Evolutionary conservation across 2,113 vertebrate species (phyloP), one percentile per base, ranked within the genome.

Genomic region (Camelus dromedarius): DNA sequence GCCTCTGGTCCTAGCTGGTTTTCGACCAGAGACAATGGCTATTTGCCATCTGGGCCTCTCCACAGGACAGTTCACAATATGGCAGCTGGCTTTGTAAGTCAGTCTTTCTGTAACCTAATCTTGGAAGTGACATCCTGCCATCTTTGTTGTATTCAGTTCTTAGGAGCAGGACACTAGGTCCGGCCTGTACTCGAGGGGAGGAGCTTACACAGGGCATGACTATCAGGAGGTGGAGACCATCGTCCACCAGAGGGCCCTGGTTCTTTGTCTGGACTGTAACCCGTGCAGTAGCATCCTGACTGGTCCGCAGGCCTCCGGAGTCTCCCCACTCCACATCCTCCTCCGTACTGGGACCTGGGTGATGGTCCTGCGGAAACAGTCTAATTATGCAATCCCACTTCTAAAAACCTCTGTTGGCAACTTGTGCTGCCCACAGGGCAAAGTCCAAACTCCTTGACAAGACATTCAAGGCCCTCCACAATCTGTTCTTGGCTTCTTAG

Each of bases 241-340:
- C 75, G 35, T 38, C 89, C 82, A 83, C 69, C 46, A 89, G 83
- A 87, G 83, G 67, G 70, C 42, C 64, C 11, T 92, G 96, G 60
- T 91, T n/a, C 89, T 96, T 84, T 75, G 15, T 70, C 52, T 93
- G 60, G 38, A 90, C 84, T 46, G 24, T 12, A 38, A 58, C 28
- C 6, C 2, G 22, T n/a, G 28, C 28, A 22, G 18, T 14, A 66
- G 48, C 48, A 91, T 67, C 35, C 46, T 85, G 54, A 32, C 14
- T 67, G 54, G 54, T 38, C 46, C 92, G 46, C 38, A 70, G 66
- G 60, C 14, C 70, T 70, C 35, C 54, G 58, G 56, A 8, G 20
- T 62, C 22, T 82, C 38, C 13, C 50, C 1, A 20, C 7, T 69
- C 10, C 20, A 58, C 22, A 42, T n/a, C 38, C 76, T 82, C 48